Percentiles rank a stretch among this genome's conserved stretches.
Conservation (phyloP, 2,113 vertebrate species). For the Ammodytes marinus region DNA sequence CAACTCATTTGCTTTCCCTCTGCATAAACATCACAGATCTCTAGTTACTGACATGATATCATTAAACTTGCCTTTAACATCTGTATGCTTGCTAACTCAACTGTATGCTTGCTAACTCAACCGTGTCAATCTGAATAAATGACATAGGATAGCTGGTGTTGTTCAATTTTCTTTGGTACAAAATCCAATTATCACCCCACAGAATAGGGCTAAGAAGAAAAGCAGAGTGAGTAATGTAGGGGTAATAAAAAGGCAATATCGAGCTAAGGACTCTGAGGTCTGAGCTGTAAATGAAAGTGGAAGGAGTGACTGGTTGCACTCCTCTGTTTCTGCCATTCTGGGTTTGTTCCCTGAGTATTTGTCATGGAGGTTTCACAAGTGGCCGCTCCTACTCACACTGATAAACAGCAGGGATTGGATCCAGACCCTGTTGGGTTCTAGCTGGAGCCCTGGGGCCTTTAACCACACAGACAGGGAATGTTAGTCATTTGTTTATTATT, state of each 20-base stretch:
- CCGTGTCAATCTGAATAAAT: too few relatives aligned
- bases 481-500: conserved; percentile 80
- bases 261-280: conserved; percentile 36
- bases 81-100: too few relatives aligned
- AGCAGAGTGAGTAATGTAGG: conserved; percentile 38
- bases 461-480: conserved; percentile 70
- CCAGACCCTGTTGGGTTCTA: conserved; percentile 74
- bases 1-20: neutral
- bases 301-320: conserved; percentile 47
- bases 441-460: conserved; percentile 60
- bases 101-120: neutral
- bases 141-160: too few relatives aligned
- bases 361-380: conserved; percentile 70
- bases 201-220: conserved; percentile 27
- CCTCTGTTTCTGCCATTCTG: conserved; percentile 41
- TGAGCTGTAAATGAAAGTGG: conserved; percentile 54
- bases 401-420: conserved; percentile 83
- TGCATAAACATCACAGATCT: neutral
- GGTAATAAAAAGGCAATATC: conserved; percentile 24
- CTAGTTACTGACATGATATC: neutral
- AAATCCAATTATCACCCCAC: conserved; percentile 16
- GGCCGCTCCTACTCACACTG: conserved; percentile 65
- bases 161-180: neutral
- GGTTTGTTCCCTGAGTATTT: conserved; percentile 66
- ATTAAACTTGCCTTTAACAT: neutral